phyloP scores from a whole-genome alignment of 2,888 invertebrate species.

The Lithophane socia region DNA sequence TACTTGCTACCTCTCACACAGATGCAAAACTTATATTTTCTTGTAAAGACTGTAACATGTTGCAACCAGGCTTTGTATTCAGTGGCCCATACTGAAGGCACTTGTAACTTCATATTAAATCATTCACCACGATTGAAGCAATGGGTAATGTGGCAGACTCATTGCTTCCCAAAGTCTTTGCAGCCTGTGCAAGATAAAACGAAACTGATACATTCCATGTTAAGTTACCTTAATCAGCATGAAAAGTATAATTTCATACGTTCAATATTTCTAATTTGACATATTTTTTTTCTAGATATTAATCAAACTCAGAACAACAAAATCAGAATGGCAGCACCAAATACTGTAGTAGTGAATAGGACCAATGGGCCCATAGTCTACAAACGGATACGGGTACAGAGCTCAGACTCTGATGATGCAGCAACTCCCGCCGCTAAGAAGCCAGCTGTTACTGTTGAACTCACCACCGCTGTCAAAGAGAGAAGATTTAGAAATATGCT shows the following conservation, averaged over 20 bases:
- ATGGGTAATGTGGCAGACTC: not conserved
- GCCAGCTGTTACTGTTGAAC: constrained; percentile 67
- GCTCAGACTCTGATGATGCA: constrained; percentile 90
- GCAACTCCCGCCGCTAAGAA: constrained; percentile 76
- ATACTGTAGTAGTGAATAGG: constrained; percentile 69
- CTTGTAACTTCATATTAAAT: not conserved
- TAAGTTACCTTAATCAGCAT: constrained; percentile 6
- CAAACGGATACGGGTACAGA: constrained; percentile 84
- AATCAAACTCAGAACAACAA: constrained; percentile 62
- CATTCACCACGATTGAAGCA: not conserved
- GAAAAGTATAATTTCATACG: not conserved
- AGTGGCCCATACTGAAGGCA: not conserved
- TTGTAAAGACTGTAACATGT: constrained; percentile 25
- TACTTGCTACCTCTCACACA: constrained; percentile 5
- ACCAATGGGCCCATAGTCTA: constrained; percentile 79
- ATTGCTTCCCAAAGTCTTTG: not conserved
- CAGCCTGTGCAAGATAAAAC: constrained; percentile 8
- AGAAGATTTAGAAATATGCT: constrained; percentile 91
- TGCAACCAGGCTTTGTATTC: constrained; percentile 2
- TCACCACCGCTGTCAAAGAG: constrained; percentile 89
- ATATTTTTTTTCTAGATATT: constrained; percentile 62
- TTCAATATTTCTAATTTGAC: not conserved
- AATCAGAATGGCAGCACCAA: constrained; percentile 83
- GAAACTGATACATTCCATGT: not conserved
- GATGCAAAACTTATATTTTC: constrained; percentile 32